Conservation (phyloP, 2,797 vertebrate genomes). For the Strix occidentalis region DNA sequence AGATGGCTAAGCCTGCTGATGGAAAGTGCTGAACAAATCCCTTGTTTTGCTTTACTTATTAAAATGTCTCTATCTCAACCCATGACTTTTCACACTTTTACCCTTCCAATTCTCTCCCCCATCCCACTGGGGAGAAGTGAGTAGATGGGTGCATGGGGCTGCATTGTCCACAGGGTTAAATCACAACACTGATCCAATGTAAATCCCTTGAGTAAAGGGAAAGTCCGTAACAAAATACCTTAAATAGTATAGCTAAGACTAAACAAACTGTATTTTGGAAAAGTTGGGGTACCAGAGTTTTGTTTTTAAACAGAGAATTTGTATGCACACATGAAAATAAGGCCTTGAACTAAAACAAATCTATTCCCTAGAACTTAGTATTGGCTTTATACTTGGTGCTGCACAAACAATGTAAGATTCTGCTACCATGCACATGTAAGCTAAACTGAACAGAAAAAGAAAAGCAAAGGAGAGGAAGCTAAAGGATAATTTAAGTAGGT, state of each 20-base stretch:
- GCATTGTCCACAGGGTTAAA: neutral
- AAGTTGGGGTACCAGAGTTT: neutral
- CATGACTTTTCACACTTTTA: neutral
- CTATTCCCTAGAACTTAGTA: neutral
- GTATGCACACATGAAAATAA: neutral
- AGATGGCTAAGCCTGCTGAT: neutral
- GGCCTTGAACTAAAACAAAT: neutral
- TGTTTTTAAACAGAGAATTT: neutral
- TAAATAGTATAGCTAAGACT: neutral
- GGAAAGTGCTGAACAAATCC: neutral
- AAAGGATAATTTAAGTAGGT: neutral
- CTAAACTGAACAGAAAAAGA: neutral
- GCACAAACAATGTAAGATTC: neutral
- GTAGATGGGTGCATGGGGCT: neutral
- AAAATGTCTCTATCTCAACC: neutral
- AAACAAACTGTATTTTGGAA: neutral
- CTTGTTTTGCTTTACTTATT: neutral
- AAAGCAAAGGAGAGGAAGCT: neutral
- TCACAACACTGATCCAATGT: neutral
- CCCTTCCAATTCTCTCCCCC: neutral
- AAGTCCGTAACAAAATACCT: neutral
- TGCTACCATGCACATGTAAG: fast-evolving
- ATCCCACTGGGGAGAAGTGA: neutral
- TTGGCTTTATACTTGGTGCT: neutral
- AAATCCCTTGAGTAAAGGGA: neutral